Evolutionary conservation across 2,113 vertebrate species (phyloP).

Genomic region (Aviceda subcristata): DNA sequence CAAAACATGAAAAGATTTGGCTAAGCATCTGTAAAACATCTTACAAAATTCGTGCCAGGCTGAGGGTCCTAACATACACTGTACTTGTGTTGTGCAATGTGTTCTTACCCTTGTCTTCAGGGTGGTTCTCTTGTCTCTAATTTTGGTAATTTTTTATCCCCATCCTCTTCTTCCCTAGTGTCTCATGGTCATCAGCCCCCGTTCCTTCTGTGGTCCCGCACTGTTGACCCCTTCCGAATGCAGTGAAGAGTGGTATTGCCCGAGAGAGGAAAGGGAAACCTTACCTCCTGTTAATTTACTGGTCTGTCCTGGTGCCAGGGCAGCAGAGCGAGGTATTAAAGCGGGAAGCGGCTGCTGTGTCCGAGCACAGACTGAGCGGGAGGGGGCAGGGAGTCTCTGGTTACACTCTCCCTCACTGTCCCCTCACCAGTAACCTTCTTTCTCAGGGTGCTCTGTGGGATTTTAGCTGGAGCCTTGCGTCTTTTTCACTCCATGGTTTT

Average conservation of each 20-base stretch:
- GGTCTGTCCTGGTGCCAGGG: slow-evolving; percentile 46
- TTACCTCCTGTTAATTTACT: slow-evolving; percentile 64
- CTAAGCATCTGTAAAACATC: not conserved
- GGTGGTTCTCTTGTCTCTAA: not conserved
- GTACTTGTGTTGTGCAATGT: not conserved
- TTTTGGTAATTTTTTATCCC: not conserved
- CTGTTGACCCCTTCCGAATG: not conserved
- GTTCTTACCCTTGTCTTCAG: not conserved
- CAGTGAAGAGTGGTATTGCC: not conserved
- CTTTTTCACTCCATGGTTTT: slow-evolving; percentile 6
- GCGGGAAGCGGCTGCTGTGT: slow-evolving; percentile 16
- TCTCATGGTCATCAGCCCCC: not conserved
- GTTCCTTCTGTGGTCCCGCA: not conserved
- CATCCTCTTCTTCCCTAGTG: not conserved
- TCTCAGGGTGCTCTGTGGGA: slow-evolving; percentile 22
- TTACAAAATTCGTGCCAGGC: not conserved
- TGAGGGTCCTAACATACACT: not conserved
- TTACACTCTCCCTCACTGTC: slow-evolving; percentile 42
- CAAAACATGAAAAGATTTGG: not conserved
- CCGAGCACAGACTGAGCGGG: slow-evolving; percentile 32
- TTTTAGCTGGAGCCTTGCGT: not conserved
- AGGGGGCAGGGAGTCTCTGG: slow-evolving; percentile 64
- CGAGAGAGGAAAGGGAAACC: slow-evolving; percentile 36
- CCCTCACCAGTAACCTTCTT: slow-evolving; percentile 29
- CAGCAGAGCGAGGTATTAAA: slow-evolving; percentile 13